These are phyloP conservation scores for Vesta saturnalis DNA, from an alignment of 2,888 invertebrate genomes.

Conservation along the genomic window DNA sequence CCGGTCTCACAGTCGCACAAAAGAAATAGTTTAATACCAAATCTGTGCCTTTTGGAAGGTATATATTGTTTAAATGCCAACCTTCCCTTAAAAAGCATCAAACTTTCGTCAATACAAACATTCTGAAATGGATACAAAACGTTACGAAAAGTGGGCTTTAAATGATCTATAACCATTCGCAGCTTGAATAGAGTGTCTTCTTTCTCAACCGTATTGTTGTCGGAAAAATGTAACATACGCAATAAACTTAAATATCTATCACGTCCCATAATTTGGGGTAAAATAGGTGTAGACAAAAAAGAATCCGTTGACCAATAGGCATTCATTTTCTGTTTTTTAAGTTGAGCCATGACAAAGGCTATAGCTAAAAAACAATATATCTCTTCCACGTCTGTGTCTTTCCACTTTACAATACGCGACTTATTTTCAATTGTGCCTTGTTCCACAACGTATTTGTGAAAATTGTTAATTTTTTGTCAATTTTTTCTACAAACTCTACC, in stretches of 20 bases:
- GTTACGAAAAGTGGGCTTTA: background rate
- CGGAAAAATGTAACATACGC: background rate
- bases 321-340: background rate
- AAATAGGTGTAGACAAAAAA: background rate
- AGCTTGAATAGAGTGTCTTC: background rate
- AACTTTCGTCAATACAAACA: slow-evolving; percentile 42
- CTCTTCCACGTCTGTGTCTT: background rate
- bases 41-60: slow-evolving; percentile 38
- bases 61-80: slow-evolving; percentile 40
- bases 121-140: slow-evolving; percentile 37
- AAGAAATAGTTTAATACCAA: slow-evolving; percentile 44
- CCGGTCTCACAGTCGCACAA: slow-evolving; percentile 46
- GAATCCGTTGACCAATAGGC: background rate
- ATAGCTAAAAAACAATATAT: slow-evolving; percentile 2
- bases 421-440: no score
- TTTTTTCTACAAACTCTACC: no score
- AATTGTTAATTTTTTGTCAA: no score
- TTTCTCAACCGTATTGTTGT: background rate
- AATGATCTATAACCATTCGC: background rate
- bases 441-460: no score
- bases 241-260: background rate
- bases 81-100: slow-evolving; percentile 36
- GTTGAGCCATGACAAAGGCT: background rate
- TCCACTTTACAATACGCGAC: no score
- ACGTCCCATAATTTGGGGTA: background rate